Evolutionary conservation across 1,140 invertebrate genomes (phyloP), one percentile per base, ranked within the genome.

Genomic region (Zaprionus camerounensis): DNA sequence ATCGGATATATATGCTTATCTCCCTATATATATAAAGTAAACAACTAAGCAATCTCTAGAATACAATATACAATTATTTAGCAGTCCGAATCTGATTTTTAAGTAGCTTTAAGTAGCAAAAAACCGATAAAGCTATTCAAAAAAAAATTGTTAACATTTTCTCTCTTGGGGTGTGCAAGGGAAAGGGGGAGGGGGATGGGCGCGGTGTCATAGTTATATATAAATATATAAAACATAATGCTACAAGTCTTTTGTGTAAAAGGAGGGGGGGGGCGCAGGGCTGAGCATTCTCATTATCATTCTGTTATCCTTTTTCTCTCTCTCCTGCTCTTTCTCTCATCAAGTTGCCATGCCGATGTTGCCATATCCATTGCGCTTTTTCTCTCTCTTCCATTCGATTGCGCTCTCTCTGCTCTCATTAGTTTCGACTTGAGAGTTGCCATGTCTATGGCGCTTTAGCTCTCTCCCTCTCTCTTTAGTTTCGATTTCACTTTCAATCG

Each of bases 41-140:
- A 70, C 22, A 75, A 64, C 58, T 55, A 59, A 12, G 28, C 41
- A 46, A 46, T 63, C 46, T 75, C 56, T 71, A 58, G n/a, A 31
- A 38, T 61, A 55, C 44, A 75, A 70, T 75, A 38, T 75, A 75
- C 51, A 75, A 55, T 38, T 75, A 85, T 68, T 82, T 76, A 78
- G 80, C 76, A 85, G 82, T 85, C 82, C 38, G 76, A 72, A 81
- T 74, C 76, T 71, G 74, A 67, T 76, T 71, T 62, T 58, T 46
- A 55, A 46, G 13, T 56, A 38, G 64, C 46, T 72, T 24, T 24
- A 55, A 57, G 31, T 66, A 71, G 70, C 70, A 67, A 61, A 67
- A 67, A 74, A 46, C 65, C 71, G 71, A 34, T 61, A 73, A 73
- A 73, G 63, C 64, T 73, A 55, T 73, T 67, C 17, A n/a, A 49